Conservation (phyloP, 2,113 vertebrate genomes). For the Lipophrys pholis region DNA sequence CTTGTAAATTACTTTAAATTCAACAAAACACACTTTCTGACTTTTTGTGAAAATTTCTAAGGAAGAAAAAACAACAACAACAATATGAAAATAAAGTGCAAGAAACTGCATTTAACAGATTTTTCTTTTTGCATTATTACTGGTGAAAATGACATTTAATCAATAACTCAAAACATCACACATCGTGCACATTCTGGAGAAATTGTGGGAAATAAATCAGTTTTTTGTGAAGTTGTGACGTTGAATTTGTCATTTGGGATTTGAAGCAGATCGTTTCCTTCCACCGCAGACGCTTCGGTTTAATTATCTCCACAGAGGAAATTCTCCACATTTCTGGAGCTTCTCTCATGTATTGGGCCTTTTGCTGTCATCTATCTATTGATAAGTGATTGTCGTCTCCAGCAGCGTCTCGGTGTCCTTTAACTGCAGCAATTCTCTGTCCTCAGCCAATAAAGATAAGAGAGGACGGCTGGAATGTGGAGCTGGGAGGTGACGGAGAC, state of each 20-base stretch:
- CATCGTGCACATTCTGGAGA: no score
- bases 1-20: no score
- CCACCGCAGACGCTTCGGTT: slow-evolving; percentile 40
- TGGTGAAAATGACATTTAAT: no score
- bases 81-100: no score
- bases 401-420: slow-evolving; percentile 35
- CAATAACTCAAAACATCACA: no score
- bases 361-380: slow-evolving; percentile 11
- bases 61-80: no score
- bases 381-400: slow-evolving; percentile 56
- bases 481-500: slow-evolving; percentile 63
- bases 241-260: not conserved
- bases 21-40: no score
- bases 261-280: slow-evolving; percentile 58
- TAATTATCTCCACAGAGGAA: not conserved
- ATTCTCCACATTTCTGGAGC: slow-evolving; percentile 1
- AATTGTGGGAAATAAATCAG: no score
- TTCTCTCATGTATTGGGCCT: slow-evolving; percentile 3
- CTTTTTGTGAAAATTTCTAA: no score
- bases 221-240: no score
- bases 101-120: no score
- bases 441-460: slow-evolving; percentile 82
- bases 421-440: slow-evolving; percentile 57
- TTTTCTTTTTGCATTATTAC: no score
- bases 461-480: slow-evolving; percentile 72